phyloP scores from a whole-genome alignment of 1,140 invertebrate species.

The Odontomachus brunneus region DNA sequence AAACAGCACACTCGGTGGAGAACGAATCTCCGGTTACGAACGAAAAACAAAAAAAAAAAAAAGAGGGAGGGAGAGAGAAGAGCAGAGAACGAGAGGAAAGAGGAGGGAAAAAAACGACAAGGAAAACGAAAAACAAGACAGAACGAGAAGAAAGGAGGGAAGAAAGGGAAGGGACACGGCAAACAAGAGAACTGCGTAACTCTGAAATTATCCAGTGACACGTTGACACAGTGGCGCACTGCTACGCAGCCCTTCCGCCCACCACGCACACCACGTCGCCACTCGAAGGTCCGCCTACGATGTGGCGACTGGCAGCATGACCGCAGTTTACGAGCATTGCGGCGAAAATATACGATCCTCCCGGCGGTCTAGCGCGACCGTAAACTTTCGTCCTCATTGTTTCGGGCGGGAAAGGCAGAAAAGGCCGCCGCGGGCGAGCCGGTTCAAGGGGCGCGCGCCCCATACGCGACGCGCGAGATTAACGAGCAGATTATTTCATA shows the following conservation, averaged over 20 bases:
- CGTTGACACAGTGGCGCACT: constrained; percentile 64
- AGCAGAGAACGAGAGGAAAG: too few species aligned
- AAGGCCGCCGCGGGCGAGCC: constrained; percentile 43
- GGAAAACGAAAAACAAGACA: too few species aligned
- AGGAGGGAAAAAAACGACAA: too few species aligned
- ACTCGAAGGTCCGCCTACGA: constrained; percentile 44
- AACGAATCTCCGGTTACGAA: constrained; percentile 49
- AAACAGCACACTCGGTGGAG: constrained; percentile 24
- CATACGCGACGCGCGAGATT: constrained; percentile 78
- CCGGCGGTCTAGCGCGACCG: constrained; percentile 74
- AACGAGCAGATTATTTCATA: constrained; percentile 79
- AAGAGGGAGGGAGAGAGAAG: background rate
- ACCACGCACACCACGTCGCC: background rate
- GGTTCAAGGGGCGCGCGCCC: constrained; percentile 75
- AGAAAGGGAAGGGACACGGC: too few species aligned
- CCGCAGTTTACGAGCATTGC: constrained; percentile 80
- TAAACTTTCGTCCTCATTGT: constrained; percentile 82
- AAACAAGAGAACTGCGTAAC: constrained; percentile 47
- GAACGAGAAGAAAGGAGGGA: too few species aligned
- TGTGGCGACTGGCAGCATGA: constrained; percentile 73
- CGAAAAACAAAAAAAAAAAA: background rate
- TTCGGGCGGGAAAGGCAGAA: constrained; percentile 77
- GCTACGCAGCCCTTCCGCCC: constrained; percentile 26
- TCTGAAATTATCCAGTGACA: constrained; percentile 59
- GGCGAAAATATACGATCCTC: constrained; percentile 81